Evolutionary conservation across 2,113 vertebrate species (phyloP).

Genomic region (Brachirus orientalis): DNA sequence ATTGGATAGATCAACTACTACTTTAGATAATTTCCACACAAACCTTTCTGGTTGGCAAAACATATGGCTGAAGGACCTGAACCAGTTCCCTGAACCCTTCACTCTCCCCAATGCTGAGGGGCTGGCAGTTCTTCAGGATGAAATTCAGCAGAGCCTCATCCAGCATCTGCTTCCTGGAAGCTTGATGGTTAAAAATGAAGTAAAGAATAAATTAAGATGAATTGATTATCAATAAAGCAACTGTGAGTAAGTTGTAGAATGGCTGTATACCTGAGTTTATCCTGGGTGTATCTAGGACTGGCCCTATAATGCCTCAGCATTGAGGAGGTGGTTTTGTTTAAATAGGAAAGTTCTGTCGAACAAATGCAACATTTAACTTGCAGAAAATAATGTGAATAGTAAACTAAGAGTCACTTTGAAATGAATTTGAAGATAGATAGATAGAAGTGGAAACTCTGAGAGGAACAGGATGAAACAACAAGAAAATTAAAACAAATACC

Average conservation of each 20-base stretch:
- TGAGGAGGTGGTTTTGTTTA: neutral
- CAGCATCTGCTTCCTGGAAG: too few relatives aligned
- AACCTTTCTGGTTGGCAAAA: too few relatives aligned
- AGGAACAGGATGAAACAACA: neutral
- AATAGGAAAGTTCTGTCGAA: neutral
- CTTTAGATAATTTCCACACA: neutral
- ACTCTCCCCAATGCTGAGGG: constrained; percentile 1
- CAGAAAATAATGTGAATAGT: neutral
- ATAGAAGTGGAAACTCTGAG: neutral
- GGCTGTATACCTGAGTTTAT: neutral
- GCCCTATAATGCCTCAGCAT: neutral
- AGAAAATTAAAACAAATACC: neutral
- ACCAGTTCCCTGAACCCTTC: constrained; percentile 1
- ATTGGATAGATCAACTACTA: neutral
- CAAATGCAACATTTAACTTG: too few relatives aligned
- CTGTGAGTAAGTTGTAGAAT: neutral
- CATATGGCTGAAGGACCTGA: constrained; percentile 6
- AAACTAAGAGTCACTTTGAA: neutral
- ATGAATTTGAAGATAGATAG: neutral
- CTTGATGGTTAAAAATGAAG: neutral
- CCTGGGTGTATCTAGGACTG: constrained; percentile 1
- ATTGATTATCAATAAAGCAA: neutral
- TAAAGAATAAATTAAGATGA: neutral
- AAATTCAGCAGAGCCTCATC: neutral
- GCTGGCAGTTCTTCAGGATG: neutral